Percentiles rank a stretch among this genome's conserved stretches.
Evolutionary conservation across 37 sponge, comb jelly and placozoan species (phyloP).

Genomic region (Axinella damicornis): DNA sequence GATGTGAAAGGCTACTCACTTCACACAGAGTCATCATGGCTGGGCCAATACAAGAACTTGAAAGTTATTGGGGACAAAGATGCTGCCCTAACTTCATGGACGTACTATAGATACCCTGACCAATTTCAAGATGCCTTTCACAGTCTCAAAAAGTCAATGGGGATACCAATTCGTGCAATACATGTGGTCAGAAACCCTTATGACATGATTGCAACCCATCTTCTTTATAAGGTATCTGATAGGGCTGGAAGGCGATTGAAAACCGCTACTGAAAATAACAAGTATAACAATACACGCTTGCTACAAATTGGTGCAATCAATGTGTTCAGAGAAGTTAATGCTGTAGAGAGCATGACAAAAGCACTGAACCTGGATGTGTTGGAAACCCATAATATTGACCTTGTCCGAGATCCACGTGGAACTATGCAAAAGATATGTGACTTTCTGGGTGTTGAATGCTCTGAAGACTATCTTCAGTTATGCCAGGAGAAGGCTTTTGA

Average conservation of each 20-base stretch:
- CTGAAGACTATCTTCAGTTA: constrained; percentile 12
- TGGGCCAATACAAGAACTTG: neutral
- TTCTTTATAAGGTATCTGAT: constrained; percentile 11
- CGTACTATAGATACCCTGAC: neutral
- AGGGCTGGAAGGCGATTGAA: neutral
- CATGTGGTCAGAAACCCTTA: constrained; percentile 54
- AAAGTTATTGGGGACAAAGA: constrained; percentile 31
- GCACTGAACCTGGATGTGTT: neutral
- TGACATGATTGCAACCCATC: constrained; percentile 52
- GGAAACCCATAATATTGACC: constrained; percentile 21
- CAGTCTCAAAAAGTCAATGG: neutral
- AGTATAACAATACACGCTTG: neutral
- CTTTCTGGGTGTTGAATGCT: constrained; percentile 3
- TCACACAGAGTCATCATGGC: constrained; percentile 2
- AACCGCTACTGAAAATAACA: neutral
- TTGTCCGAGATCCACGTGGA: constrained; percentile 12
- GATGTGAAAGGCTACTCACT: constrained; percentile 30
- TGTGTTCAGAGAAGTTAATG: neutral
- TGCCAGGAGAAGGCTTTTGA: constrained; percentile 24
- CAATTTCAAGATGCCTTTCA: neutral
- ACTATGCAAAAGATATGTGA: constrained; percentile 10
- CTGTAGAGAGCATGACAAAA: constrained; percentile 2
- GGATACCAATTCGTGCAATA: constrained; percentile 18
- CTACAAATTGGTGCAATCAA: neutral
- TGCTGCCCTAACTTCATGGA: constrained; percentile 6